Evolutionary conservation across 2,888 invertebrate genomes (phyloP), one percentile per base, ranked within the genome.

Genomic region (Tupiocoris notatus): DNA sequence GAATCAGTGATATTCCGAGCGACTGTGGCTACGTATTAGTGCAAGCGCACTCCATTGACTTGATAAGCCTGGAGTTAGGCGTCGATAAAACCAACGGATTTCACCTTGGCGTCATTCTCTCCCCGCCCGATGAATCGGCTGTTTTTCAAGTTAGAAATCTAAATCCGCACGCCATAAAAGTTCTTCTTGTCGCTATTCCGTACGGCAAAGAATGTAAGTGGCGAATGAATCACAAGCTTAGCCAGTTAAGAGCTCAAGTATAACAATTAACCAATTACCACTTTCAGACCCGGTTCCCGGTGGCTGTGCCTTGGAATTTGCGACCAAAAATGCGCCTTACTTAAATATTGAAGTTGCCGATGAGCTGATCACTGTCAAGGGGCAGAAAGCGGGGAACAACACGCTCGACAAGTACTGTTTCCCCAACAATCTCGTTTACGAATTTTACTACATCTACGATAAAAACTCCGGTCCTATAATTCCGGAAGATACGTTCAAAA

Each of bases 291-390:
- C 65, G 2, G 65, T 65, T 2, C 65, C 65, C 12, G 65, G 65
- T 17, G 65, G 65, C 20, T 65, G 65, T 65, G 65, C 65, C n/a
- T 18, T 65, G 65, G 65, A 65, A 18, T 65, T 39, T 39, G 23
- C 39, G 1, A 39, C 39, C 9, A 18, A 24, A 39, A 16, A 21
- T 7, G 25, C 25, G 9, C 65, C 65, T 1, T 39, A 39, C 9
- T 39, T 65, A 20, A 18, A 21, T 12, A 16, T 65, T 0, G 39
- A 65, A 39, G 20, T 1, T 1, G 39, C 2, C 2, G 54, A 65
- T 18, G 25, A 24, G 54, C 25, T 54, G 12, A 18, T 65, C 2
- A 17, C n/a, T 0, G 17, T 65, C 18, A 65, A 65, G 16, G 65
- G 39, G 54, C 65, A 65, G 18, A 65, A 65, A 39, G 65, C n/a